These are phyloP conservation scores for Rhynchopsitta pachyrhyncha DNA, from an alignment of 2,113 vertebrate genomes.

Conservation along the genomic window DNA sequence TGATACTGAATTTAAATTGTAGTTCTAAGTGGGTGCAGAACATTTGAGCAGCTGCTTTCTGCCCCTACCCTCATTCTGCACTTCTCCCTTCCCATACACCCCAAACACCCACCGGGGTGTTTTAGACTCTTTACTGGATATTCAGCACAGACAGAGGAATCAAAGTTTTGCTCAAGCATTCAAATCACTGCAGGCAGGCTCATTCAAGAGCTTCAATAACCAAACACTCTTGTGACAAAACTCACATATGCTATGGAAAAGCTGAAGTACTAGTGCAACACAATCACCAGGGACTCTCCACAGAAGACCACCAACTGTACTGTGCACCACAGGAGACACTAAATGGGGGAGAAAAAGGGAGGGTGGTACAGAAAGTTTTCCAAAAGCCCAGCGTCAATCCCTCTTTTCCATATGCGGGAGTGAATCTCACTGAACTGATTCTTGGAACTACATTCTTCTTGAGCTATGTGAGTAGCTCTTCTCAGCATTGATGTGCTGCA, in stretches of 20 bases:
- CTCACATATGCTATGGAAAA: not conserved
- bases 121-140: not conserved
- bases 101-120: not conserved
- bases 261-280: not conserved
- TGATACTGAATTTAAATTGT: not conserved
- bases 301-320: not conserved
- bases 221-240: not conserved
- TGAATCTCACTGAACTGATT: not conserved
- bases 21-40: not conserved
- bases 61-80: not conserved
- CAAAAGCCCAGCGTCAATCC: not conserved
- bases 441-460: not conserved
- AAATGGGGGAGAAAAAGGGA: not conserved
- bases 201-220: not conserved
- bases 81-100: not conserved
- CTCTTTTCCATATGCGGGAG: not conserved
- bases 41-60: not conserved
- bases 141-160: not conserved
- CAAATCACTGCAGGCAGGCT: slow-evolving; percentile 8
- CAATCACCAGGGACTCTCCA: not conserved
- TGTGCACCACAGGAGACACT: not conserved
- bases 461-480: not conserved
- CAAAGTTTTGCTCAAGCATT: slow-evolving; percentile 32
- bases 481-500: not conserved
- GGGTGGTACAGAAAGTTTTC: not conserved